Percentiles rank a stretch among this genome's conserved stretches.
These are phyloP conservation scores for Subacronicta megacephala DNA, from an alignment of 2,888 invertebrate genomes.

Conservation along the genomic window DNA sequence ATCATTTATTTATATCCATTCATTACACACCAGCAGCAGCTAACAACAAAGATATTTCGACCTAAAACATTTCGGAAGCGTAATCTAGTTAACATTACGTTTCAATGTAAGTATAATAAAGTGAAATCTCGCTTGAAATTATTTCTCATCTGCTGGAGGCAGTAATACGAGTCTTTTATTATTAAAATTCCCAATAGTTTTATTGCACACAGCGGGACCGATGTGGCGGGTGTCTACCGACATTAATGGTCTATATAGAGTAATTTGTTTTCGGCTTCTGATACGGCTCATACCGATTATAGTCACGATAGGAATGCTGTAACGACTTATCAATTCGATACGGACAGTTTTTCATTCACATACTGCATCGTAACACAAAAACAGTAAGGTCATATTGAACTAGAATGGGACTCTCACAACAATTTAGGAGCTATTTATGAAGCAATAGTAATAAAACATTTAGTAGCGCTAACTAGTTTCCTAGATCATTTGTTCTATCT, in stretches of 20 bases:
- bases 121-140: conserved; percentile 49
- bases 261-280: conserved; percentile 81
- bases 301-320: conserved; percentile 76
- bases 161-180: conserved; percentile 53
- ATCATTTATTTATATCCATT: background rate
- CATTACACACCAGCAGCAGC: background rate
- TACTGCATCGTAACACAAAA: conserved; percentile 35
- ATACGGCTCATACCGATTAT: conserved; percentile 69
- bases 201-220: conserved; percentile 53
- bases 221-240: conserved; percentile 58
- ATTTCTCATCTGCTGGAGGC: conserved; percentile 35
- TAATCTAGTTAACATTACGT: conserved; percentile 35
- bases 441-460: conserved; percentile 41
- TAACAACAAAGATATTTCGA: conserved; percentile 16
- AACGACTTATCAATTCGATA: conserved; percentile 79
- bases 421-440: conserved; percentile 45
- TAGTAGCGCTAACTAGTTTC: conserved; percentile 56
- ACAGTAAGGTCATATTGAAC: conserved; percentile 33
- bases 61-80: conserved; percentile 36
- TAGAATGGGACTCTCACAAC: conserved; percentile 44
- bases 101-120: conserved; percentile 31
- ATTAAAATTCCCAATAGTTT: conserved; percentile 66
- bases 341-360: conserved; percentile 63
- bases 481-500: conserved; percentile 63
- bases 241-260: conserved; percentile 65